Base-by-base conservation (phyloP, 2,113 vertebrate species). In the Siniperca knerii region DNA sequence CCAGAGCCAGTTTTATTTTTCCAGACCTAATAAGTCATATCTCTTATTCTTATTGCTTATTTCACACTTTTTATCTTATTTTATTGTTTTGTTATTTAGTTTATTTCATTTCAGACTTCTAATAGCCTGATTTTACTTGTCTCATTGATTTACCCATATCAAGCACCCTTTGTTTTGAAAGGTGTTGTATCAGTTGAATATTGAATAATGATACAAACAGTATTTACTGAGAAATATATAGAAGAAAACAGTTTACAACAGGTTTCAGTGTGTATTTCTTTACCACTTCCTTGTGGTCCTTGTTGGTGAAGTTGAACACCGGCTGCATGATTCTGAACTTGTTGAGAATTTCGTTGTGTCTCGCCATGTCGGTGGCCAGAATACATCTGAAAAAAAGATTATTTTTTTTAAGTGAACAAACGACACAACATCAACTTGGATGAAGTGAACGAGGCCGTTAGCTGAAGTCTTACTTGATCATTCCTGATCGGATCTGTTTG, bases 321-420 rank as follows among this genome's bases (percentile, higher is more conserved):
- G 93, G 87, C 83, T 94, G 86, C 23, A 94, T 90, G 61, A 50
- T 10, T 57, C 89, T 94, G 87, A 96, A 96, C 84, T 92, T 95
- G 87, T 94, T 93, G 71, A 96, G 94, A 67, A 96, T 96, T 25
- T 96, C 95, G 23, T 95, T 94, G 87, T 96, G 96, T 66, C 93
- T 86, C 13, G 91, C 91, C 95, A 96, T 96, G 84, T 96, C 95
- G 3, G 95, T 96, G 61, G 94, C 96, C 81, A 96, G 85, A n/a
- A 93, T 92, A 12, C 92, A 93, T 18, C 90, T 92, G 66, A 12
- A 68, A 57, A 68, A 10, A 74, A 15, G 8, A 0, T 1, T 8
- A 8, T 2, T 15, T 37, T 54, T 20, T 6, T 11, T 37, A 42
- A 11, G 16, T 12, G 21, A 58, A 29, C 3, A 10, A 18, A 8